Conservation (phyloP, 2,113 vertebrate genomes). For the Fukomys damarensis region DNA sequence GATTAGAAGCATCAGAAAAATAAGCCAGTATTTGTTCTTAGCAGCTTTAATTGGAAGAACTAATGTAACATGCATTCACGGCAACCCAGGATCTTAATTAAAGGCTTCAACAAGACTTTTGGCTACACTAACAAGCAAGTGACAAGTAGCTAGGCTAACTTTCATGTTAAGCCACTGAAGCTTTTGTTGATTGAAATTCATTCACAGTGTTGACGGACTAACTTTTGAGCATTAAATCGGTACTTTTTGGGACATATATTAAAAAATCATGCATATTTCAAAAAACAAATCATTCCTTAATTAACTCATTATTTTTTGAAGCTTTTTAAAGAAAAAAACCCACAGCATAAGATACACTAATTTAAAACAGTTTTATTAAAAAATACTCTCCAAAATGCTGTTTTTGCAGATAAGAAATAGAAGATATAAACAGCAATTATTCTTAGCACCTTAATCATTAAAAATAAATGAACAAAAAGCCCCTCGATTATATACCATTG, state of each 20-base stretch:
- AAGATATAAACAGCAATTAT: slow-evolving; percentile 35
- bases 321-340: neutral
- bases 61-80: neutral
- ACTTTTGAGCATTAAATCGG: neutral
- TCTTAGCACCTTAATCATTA: slow-evolving; percentile 27
- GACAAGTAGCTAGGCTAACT: slow-evolving; percentile 40
- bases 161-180: slow-evolving; percentile 46
- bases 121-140: slow-evolving; percentile 47
- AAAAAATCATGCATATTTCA: neutral
- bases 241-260: neutral
- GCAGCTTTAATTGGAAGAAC: slow-evolving; percentile 20
- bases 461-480: slow-evolving; percentile 43
- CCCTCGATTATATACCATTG: neutral
- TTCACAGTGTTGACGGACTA: neutral
- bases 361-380: neutral
- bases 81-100: slow-evolving; percentile 22
- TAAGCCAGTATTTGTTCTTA: neutral
- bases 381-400: slow-evolving; percentile 43
- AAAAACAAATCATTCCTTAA: slow-evolving; percentile 48
- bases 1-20: slow-evolving; percentile 22
- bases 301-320: slow-evolving; percentile 15
- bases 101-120: slow-evolving; percentile 58
- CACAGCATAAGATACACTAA: neutral
- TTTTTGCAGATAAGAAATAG: neutral
- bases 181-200: slow-evolving; percentile 2